These are phyloP conservation scores for Carlito syrichta DNA, from an alignment of 2,113 vertebrate species.

Conservation along the genomic window DNA sequence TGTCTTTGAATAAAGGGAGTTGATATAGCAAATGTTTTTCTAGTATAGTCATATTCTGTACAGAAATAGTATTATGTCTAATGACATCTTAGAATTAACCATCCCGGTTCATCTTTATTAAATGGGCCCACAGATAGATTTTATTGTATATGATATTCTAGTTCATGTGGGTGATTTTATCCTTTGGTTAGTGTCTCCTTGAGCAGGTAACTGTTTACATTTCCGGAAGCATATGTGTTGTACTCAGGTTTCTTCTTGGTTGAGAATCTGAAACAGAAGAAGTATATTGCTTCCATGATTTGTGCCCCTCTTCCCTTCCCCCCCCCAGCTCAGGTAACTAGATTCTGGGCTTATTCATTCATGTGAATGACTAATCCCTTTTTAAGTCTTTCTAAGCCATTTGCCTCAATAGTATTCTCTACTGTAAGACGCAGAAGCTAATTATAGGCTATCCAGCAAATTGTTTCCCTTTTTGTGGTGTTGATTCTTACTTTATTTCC, in stretches of 20 bases:
- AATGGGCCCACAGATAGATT: neutral
- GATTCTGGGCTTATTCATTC: slow-evolving; percentile 56
- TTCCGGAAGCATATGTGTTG: neutral
- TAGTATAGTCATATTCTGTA: neutral
- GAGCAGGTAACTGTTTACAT: neutral
- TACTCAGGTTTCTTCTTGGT: neutral
- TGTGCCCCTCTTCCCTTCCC: neutral
- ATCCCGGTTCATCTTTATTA: neutral
- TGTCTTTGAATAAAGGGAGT: slow-evolving; percentile 20
- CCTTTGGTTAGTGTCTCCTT: neutral
- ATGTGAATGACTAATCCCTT: slow-evolving; percentile 66
- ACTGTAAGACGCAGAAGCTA: slow-evolving; percentile 52
- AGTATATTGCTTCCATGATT: neutral
- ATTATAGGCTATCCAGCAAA: slow-evolving; percentile 62
- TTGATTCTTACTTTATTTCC: slow-evolving; percentile 19
- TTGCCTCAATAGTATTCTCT: slow-evolving; percentile 46
- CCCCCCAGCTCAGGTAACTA: slow-evolving; percentile 45
- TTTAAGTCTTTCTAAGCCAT: slow-evolving; percentile 68
- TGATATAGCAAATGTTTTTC: neutral
- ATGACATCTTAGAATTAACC: neutral
- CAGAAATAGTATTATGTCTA: neutral
- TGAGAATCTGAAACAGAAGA: neutral
- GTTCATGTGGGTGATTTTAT: neutral
- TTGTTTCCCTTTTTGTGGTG: slow-evolving; percentile 59
- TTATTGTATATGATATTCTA: neutral